Conservation (phyloP, 2,797 vertebrate genomes). For the Lates japonicus region DNA sequence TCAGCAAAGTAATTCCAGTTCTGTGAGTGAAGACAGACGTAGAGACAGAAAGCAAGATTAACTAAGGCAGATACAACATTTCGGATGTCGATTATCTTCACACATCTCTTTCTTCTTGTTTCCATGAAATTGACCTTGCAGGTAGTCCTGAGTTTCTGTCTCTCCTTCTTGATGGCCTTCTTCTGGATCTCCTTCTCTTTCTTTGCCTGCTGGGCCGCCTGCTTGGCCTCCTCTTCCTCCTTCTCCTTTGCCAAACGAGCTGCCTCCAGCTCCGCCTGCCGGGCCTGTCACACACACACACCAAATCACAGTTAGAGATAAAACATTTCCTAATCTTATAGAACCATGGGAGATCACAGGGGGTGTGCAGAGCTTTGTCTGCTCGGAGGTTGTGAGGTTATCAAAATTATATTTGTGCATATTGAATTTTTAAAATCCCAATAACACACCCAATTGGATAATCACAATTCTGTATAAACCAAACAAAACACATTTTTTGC, state of each 20-base stretch:
- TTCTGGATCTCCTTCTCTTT: conserved; percentile 99
- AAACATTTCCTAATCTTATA: too few relatives aligned
- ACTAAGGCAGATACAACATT: neutral
- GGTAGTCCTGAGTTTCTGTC: conserved; percentile 95
- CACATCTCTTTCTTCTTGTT: too few relatives aligned
- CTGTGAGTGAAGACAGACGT: conserved; percentile 74
- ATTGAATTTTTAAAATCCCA: too few relatives aligned
- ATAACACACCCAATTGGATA: too few relatives aligned
- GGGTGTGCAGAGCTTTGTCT: too few relatives aligned
- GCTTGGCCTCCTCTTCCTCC: conserved; percentile 95
- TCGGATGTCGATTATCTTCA: too few relatives aligned
- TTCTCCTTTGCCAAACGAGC: conserved; percentile 94
- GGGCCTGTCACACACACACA: conserved; percentile 83
- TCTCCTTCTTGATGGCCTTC: conserved; percentile 98
- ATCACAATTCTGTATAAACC: too few relatives aligned
- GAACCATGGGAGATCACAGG: too few relatives aligned
- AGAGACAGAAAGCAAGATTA: neutral
- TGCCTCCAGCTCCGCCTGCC: conserved; percentile 93
- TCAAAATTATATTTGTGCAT: too few relatives aligned
- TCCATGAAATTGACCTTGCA: conserved; percentile 89
- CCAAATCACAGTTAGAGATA: too few relatives aligned
- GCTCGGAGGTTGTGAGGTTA: too few relatives aligned
- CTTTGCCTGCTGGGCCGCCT: conserved; percentile 92
- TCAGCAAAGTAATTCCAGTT: conserved; percentile 98
- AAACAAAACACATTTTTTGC: too few relatives aligned